Base-by-base conservation (phyloP, 2,797 vertebrate species). In the Gastrophryne carolinensis region DNA sequence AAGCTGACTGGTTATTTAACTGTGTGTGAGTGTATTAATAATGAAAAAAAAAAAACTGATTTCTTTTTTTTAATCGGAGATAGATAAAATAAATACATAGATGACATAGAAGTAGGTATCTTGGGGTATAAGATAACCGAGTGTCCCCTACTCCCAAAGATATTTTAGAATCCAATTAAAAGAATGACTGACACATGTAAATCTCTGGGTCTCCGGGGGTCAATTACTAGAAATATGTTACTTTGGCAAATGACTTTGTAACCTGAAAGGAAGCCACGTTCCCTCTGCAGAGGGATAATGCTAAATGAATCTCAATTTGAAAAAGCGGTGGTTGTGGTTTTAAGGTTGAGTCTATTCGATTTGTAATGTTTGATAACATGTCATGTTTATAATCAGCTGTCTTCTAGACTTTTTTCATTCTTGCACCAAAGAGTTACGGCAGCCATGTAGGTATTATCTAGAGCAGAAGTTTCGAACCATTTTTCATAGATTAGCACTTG, bases 141-240 rank as follows among this genome's bases (percentile, higher is more conserved):
- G 21, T 44, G 11, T 24, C 47, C 26, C 29, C 17, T 10, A 32
- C 30, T 52, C 63, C 63, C 44, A 12, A 13, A 66, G 29, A 66
- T 66, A 52, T 66, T 66, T 52, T 35, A 52, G 32, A 52, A 66
- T 66, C 52, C 63, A 66, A 66, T 66, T 66, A 52, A 7, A 66
- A 66, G 44, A 35, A 35, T 52, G 50, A 52, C 50, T 66, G 47
- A 66, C 63, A 52, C 34, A 47, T 50, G 29, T 66, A 47, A n/a
- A 35, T 66, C 49, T 32, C 41, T 5, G 2, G 29, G 39, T 53
- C 30, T 30, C 47, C 29, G 13, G 19, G 29, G 21, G 17, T 35
- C 7, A 35, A 34, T 32, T 30, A 19, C 11, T 24, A 17, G 29
- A 13, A 53, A 30, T 13, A 21, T n/a, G 21, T 67, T 47, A 35